Evolutionary conservation across 2,797 vertebrate genomes (phyloP).

Genomic region (Rhinoraja longicauda): DNA sequence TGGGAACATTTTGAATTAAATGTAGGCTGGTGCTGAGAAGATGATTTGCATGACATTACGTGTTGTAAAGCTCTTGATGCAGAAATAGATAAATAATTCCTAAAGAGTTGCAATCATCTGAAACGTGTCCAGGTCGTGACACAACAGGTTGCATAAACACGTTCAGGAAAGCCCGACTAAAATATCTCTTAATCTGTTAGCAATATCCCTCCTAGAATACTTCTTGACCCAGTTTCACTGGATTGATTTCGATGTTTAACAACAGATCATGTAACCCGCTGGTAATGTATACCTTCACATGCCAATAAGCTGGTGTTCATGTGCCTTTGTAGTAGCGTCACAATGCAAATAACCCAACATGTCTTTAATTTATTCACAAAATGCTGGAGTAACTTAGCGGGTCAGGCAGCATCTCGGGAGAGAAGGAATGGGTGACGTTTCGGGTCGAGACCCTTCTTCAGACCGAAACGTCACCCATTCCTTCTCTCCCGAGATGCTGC

Average conservation of each 20-base stretch:
- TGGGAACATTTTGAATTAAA: neutral
- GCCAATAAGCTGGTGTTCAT: neutral
- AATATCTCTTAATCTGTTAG: neutral
- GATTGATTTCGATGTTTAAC: neutral
- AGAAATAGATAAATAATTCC: neutral
- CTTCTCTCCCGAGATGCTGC: no score
- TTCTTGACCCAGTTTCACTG: conserved; percentile 14
- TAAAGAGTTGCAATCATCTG: neutral
- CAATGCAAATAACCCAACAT: neutral
- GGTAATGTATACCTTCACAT: neutral
- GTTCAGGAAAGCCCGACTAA: neutral
- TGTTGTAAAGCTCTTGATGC: neutral
- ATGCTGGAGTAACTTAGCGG: no score
- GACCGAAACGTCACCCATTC: no score
- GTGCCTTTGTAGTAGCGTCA: neutral
- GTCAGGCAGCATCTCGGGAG: no score
- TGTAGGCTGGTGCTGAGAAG: neutral
- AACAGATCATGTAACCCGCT: neutral
- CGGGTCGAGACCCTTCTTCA: no score
- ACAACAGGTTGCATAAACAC: neutral
- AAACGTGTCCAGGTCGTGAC: neutral
- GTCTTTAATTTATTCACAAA: no score
- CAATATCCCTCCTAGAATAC: neutral
- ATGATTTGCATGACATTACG: neutral
- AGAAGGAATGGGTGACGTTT: no score